Conservation (phyloP, 2,113 vertebrate species). For the Sinocyclocheilus maitianheensis region DNA sequence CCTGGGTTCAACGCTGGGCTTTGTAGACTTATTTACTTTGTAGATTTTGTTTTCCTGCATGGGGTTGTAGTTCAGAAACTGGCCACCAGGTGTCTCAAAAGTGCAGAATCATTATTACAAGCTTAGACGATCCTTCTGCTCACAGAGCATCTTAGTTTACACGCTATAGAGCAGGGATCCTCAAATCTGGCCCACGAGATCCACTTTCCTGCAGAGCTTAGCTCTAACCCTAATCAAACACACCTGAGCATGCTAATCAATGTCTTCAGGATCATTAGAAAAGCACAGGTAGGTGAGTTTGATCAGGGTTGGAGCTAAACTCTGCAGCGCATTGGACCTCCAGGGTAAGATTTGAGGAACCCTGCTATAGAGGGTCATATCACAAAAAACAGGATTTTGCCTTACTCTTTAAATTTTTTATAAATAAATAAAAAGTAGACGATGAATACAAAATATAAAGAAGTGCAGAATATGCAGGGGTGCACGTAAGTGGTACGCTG, state of each 20-base stretch:
- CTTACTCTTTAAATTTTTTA: neutral
- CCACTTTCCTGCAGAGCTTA: too few relatives aligned
- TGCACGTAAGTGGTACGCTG: too few relatives aligned
- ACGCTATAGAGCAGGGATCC: neutral
- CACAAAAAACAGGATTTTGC: neutral
- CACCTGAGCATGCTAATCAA: too few relatives aligned
- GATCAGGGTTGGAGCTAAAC: too few relatives aligned
- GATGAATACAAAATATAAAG: neutral
- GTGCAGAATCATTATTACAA: neutral
- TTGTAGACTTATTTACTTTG: too few relatives aligned
- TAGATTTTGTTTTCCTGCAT: neutral
- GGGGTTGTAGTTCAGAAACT: slow-evolving; percentile 54
- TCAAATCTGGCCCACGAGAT: too few relatives aligned
- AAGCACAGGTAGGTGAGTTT: too few relatives aligned
- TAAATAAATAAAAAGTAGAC: neutral
- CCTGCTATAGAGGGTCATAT: neutral
- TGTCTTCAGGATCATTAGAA: too few relatives aligned
- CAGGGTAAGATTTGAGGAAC: too few relatives aligned
- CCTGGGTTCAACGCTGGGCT: neutral
- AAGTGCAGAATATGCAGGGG: neutral
- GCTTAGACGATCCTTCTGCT: neutral
- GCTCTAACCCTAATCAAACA: too few relatives aligned
- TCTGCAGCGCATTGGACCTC: too few relatives aligned
- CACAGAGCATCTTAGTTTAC: neutral
- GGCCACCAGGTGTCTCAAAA: slow-evolving; percentile 72